Conservation (phyloP, 1,140 invertebrate species). For the Leptopilina boulardi region DNA sequence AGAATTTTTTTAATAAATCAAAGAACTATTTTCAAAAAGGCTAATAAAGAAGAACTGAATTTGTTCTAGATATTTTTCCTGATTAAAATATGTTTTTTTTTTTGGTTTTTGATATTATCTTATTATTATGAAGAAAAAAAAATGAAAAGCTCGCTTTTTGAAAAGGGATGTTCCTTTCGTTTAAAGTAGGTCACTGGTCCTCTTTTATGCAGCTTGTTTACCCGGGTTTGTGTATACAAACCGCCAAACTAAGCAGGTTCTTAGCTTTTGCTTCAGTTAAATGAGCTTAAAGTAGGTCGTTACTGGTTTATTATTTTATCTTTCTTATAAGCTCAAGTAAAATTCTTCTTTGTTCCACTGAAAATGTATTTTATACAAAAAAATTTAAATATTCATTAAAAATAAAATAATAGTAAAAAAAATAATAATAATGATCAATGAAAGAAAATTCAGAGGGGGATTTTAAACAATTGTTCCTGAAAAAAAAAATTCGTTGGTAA, state of each 20-base stretch:
- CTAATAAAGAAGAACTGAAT: no score
- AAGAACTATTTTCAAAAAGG: no score
- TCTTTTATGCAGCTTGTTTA: constrained; percentile 31
- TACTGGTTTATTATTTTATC: constrained; percentile 5
- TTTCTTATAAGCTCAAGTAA: background rate
- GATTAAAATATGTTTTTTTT: background rate
- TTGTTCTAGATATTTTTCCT: no score
- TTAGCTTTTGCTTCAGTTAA: background rate
- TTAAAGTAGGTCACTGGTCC: constrained; percentile 18
- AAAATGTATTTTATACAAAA: background rate
- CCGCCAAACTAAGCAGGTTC: constrained; percentile 10
- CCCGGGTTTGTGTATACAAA: constrained; percentile 20
- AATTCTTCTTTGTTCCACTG: background rate
- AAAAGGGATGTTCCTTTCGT: constrained; percentile 20
- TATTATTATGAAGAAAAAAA: background rate
- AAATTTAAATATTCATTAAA: no score
- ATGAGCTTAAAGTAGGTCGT: constrained; percentile 28
- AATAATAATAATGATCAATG: no score
- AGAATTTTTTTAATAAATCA: no score
- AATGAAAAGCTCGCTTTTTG: background rate
- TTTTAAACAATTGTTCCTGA: background rate
- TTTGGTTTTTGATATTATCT: background rate
- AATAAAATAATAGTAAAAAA: no score
- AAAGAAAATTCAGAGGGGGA: background rate
- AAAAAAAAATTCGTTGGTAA: constrained; percentile 47